A percentile compares a stretch with the other conserved stretches of the same genome.
phyloP scores from a whole-genome alignment of 2,888 invertebrate species.

The Biston betularia region DNA sequence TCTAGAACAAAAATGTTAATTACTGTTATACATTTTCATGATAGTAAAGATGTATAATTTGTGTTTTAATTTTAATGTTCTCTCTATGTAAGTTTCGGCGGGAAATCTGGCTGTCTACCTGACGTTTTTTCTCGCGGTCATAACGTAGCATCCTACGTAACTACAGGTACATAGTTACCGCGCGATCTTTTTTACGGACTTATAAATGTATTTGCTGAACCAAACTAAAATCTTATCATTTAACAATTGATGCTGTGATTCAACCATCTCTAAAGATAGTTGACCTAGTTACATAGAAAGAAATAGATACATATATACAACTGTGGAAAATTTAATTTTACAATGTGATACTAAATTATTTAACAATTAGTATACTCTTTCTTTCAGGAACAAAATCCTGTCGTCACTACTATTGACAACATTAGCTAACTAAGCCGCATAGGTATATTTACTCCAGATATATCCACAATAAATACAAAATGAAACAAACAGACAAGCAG shows the following conservation, averaged over 20 bases:
- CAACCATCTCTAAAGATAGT: too few species aligned
- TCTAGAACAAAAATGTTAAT: background rate
- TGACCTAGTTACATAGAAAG: too few species aligned
- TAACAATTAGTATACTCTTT: background rate
- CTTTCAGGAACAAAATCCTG: conserved; percentile 1
- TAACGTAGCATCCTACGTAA: background rate
- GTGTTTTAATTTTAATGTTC: background rate
- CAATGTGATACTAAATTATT: background rate
- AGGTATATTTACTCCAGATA: background rate
- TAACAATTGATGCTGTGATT: background rate
- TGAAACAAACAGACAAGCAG: conserved; percentile 61
- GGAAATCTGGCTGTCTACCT: conserved; percentile 53
- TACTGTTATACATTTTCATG: background rate
- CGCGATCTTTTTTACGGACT: background rate
- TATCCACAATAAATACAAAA: conserved; percentile 42
- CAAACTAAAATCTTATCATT: background rate
- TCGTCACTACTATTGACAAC: background rate
- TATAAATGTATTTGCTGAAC: background rate
- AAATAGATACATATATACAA: background rate
- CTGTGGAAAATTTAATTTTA: background rate
- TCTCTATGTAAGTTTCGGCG: conserved; percentile 58
- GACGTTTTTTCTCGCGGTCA: background rate
- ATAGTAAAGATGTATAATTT: background rate
- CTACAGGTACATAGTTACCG: background rate
- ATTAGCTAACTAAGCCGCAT: background rate